Conservation (phyloP, 2,797 vertebrate species). For the Potorous gilbertii region DNA sequence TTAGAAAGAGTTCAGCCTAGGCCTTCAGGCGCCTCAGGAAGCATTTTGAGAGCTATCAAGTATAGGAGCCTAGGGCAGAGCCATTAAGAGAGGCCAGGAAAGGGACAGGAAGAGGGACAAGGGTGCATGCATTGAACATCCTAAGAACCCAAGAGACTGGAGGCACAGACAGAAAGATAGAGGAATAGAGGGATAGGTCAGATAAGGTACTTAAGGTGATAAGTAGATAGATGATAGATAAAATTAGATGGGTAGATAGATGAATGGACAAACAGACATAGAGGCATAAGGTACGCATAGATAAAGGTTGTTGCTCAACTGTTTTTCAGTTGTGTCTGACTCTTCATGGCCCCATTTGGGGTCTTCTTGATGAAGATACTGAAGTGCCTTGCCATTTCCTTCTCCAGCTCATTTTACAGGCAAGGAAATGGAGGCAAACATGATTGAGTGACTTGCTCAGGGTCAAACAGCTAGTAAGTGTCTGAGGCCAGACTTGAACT, state of each 20-base stretch:
- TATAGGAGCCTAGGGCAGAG: not conserved
- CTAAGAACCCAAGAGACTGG: not conserved
- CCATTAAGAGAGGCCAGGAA: not conserved
- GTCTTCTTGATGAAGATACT: not conserved
- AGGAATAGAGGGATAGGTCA: not conserved
- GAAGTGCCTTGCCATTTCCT: not conserved
- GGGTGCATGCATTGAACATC: not conserved
- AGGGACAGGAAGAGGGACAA: not conserved
- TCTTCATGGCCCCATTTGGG: not conserved
- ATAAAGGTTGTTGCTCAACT: not conserved
- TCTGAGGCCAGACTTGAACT: not conserved
- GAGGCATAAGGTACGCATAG: not conserved
- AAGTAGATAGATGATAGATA: not conserved
- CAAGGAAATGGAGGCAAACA: not conserved
- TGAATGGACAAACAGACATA: not conserved
- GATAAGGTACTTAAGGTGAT: not conserved
- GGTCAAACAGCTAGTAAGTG: not conserved
- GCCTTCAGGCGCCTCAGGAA: not conserved
- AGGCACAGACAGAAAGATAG: not conserved
- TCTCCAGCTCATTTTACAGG: not conserved
- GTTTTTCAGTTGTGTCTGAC: not conserved
- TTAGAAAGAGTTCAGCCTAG: not conserved
- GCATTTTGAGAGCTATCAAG: not conserved
- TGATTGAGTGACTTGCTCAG: not conserved
- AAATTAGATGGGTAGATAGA: not conserved